Conservation (phyloP, 2,113 vertebrate genomes). For the Bujurquina vittata region DNA sequence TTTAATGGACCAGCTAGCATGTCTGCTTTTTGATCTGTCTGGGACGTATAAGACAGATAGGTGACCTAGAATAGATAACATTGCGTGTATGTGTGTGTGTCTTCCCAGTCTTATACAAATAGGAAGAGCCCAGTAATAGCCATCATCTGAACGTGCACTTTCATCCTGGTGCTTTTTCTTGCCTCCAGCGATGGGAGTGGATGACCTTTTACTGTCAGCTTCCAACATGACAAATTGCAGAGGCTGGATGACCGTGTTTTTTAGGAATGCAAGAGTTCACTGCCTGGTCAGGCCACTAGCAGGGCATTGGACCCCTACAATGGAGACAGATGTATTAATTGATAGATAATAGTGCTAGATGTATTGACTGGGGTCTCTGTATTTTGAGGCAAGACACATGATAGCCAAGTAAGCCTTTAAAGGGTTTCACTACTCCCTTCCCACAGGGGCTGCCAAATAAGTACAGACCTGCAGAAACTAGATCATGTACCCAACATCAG, state of each 20-base stretch:
- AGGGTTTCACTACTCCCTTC: slow-evolving; percentile 49
- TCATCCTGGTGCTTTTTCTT: slow-evolving; percentile 83
- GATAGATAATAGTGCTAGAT: slow-evolving; percentile 83
- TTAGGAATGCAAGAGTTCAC: slow-evolving; percentile 85
- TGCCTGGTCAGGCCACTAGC: slow-evolving; percentile 82
- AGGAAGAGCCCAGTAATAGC: slow-evolving; percentile 73
- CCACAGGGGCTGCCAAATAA: slow-evolving; percentile 43
- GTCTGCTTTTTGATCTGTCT: slow-evolving; percentile 59
- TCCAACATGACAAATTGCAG: slow-evolving; percentile 85
- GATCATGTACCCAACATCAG: slow-evolving; percentile 63
- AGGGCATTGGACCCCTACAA: slow-evolving; percentile 78
- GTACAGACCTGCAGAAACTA: slow-evolving; percentile 59
- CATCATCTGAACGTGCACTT: slow-evolving; percentile 78
- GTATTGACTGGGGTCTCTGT: slow-evolving; percentile 66
- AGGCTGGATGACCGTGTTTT: slow-evolving; percentile 83
- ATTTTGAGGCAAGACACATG: slow-evolving; percentile 68
- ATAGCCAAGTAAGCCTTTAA: slow-evolving; percentile 66
- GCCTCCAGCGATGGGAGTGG: slow-evolving; percentile 83
- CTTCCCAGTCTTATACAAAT: slow-evolving; percentile 78
- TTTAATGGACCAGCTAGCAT: slow-evolving; percentile 40
- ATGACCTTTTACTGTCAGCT: slow-evolving; percentile 87
- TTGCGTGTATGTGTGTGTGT: slow-evolving; percentile 56
- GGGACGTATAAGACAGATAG: slow-evolving; percentile 74
- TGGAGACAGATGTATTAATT: slow-evolving; percentile 84
- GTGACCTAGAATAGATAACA: slow-evolving; percentile 81